phyloP scores from a whole-genome alignment of 2,888 invertebrate genomes.

The Lysandra bellargus region DNA sequence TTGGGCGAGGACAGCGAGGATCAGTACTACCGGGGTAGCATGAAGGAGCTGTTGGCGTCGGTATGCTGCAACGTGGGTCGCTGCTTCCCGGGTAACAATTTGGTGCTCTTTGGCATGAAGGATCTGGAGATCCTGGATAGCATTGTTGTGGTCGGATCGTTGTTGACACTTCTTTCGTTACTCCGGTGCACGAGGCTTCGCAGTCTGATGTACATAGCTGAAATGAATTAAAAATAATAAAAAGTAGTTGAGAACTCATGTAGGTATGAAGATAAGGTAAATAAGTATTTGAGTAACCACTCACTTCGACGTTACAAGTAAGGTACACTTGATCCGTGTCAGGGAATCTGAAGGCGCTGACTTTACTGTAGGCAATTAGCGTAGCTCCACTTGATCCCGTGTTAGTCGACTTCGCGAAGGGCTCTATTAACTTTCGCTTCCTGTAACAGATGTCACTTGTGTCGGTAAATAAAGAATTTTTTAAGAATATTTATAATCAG shows the following conservation, averaged over 20 bases:
- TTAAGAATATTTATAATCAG: background rate
- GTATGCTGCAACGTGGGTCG: slow-evolving; percentile 57
- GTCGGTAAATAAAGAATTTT: background rate
- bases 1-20: slow-evolving; percentile 47
- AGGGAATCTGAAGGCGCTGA: slow-evolving; percentile 87
- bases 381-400: slow-evolving; percentile 82
- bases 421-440: slow-evolving; percentile 83
- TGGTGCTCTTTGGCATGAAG: slow-evolving; percentile 55
- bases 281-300: background rate
- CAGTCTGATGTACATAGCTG: slow-evolving; percentile 70
- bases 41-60: slow-evolving; percentile 54
- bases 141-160: slow-evolving; percentile 55
- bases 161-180: slow-evolving; percentile 59
- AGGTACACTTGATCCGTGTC: slow-evolving; percentile 86
- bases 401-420: slow-evolving; percentile 82
- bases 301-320: slow-evolving; percentile 87
- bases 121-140: slow-evolving; percentile 59
- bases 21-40: slow-evolving; percentile 54
- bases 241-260: background rate
- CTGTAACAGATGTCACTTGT: slow-evolving; percentile 54
- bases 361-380: slow-evolving; percentile 83
- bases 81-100: slow-evolving; percentile 54
- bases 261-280: background rate
- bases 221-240: background rate
- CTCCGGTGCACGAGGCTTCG: slow-evolving; percentile 60